Percentiles rank a stretch among this genome's conserved stretches.
Conservation (phyloP, 30 jellyfish, hydroid and myxozoan genomes). For the Turritopsis dohrnii region DNA sequence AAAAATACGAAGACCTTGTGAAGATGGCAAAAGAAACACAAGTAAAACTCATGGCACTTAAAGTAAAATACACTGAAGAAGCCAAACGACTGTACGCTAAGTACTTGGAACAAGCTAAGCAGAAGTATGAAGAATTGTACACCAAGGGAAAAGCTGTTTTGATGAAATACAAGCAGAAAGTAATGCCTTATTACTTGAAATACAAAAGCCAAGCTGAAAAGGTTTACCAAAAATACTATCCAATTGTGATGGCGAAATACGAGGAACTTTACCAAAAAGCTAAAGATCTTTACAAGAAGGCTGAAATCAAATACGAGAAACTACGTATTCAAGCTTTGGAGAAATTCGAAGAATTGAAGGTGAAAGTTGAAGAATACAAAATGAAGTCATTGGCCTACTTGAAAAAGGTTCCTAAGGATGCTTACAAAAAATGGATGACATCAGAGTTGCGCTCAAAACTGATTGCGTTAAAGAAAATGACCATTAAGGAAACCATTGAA, state of each 20-base stretch:
- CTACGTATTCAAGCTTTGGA: not conserved
- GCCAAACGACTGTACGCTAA: slow-evolving; percentile 26
- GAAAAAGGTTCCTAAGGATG: slow-evolving; percentile 27
- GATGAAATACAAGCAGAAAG: not conserved
- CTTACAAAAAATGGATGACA: slow-evolving; percentile 48
- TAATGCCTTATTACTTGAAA: slow-evolving; percentile 14
- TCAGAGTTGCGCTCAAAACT: slow-evolving; percentile 34
- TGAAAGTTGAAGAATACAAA: slow-evolving; percentile 11
- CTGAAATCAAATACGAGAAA: not conserved
- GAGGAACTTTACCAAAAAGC: not conserved
- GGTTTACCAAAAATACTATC: slow-evolving; percentile 6
- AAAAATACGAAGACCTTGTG: slow-evolving; percentile 26
- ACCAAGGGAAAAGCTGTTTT: slow-evolving; percentile 11
- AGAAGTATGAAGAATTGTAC: slow-evolving; percentile 27
- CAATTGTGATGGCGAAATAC: slow-evolving; percentile 14
- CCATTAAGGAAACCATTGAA: slow-evolving; percentile 73
- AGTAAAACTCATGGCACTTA: slow-evolving; percentile 2
- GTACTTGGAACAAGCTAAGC: slow-evolving; percentile 19
- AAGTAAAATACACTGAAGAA: slow-evolving; percentile 13
- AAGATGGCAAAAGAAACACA: slow-evolving; percentile 17
- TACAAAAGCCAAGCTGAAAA: slow-evolving; percentile 6
- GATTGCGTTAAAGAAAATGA: slow-evolving; percentile 41
- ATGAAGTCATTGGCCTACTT: not conserved
- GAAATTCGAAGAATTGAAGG: not conserved
- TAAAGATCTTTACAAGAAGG: not conserved